Evolutionary conservation across 2,888 invertebrate genomes (phyloP).

Genomic region (Ganaspis brasiliensis): DNA sequence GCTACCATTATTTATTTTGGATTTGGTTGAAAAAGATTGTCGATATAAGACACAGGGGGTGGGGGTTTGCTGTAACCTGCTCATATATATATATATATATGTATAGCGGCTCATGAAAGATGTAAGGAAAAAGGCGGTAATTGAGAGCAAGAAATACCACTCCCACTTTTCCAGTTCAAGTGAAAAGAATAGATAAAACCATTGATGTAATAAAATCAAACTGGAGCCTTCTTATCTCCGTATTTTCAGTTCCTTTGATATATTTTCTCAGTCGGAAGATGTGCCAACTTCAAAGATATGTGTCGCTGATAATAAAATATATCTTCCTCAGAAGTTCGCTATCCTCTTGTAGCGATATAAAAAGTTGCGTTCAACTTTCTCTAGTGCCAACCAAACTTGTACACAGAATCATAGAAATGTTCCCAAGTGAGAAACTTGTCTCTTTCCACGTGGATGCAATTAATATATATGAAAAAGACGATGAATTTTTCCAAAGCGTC

Average conservation of each 20-base stretch:
- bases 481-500: neutral
- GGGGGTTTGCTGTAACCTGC: conserved; percentile 34
- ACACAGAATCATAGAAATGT: neutral
- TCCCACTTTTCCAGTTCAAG: conserved; percentile 13
- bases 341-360: neutral
- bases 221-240: conserved; percentile 3
- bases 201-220: conserved; percentile 23
- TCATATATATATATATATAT: conserved; percentile 42
- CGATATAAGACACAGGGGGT: conserved; percentile 50
- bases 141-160: neutral
- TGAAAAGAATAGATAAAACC: conserved; percentile 19
- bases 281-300: conserved; percentile 15
- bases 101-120: conserved; percentile 58
- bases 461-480: neutral
- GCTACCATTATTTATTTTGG: conserved; percentile 66
- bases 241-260: conserved; percentile 32
- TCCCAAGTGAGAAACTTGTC: conserved; percentile 5
- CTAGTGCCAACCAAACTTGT: conserved; percentile 14
- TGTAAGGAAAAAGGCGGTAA: conserved; percentile 50
- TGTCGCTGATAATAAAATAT: conserved; percentile 18
- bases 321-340: conserved; percentile 15
- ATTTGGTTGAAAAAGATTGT: conserved; percentile 51
- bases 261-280: conserved; percentile 12
- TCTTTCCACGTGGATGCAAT: neutral
- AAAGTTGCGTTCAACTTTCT: conserved; percentile 18